Conservation (phyloP, 2,113 vertebrate species). For the Syngnathus typhle region DNA sequence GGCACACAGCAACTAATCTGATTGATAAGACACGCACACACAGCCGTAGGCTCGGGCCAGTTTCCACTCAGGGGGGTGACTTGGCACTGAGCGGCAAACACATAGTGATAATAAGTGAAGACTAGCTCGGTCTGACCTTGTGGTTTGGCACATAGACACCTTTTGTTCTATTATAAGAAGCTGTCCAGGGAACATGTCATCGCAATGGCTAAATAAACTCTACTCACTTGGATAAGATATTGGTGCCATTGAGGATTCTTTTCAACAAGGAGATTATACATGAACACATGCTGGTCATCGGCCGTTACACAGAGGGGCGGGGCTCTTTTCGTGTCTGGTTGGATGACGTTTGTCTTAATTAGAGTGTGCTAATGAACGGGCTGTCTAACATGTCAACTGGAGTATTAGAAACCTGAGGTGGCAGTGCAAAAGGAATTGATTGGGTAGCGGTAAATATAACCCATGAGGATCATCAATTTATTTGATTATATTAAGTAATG, state of each 20-base stretch:
- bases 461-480: no score
- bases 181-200: not conserved
- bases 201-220: not conserved
- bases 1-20: conserved; percentile 50
- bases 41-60: conserved; percentile 26
- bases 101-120: conserved; percentile 62
- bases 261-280: conserved; percentile 16
- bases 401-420: no score
- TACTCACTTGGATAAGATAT: not conserved
- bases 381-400: not conserved
- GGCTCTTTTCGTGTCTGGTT: conserved; percentile 25
- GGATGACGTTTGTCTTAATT: conserved; percentile 37
- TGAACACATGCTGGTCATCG: conserved; percentile 9
- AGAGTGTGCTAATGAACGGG: conserved; percentile 29
- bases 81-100: conserved; percentile 51
- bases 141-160: conserved; percentile 57
- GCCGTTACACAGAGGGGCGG: not conserved
- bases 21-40: conserved; percentile 42
- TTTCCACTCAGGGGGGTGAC: conserved; percentile 33
- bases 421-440: no score
- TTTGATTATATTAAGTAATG: no score
- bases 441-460: no score
- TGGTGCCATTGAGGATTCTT: not conserved
- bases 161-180: conserved; percentile 56
- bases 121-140: conserved; percentile 63